phyloP scores from a whole-genome alignment of 2,113 vertebrate species.

The Alectura lathami region DNA sequence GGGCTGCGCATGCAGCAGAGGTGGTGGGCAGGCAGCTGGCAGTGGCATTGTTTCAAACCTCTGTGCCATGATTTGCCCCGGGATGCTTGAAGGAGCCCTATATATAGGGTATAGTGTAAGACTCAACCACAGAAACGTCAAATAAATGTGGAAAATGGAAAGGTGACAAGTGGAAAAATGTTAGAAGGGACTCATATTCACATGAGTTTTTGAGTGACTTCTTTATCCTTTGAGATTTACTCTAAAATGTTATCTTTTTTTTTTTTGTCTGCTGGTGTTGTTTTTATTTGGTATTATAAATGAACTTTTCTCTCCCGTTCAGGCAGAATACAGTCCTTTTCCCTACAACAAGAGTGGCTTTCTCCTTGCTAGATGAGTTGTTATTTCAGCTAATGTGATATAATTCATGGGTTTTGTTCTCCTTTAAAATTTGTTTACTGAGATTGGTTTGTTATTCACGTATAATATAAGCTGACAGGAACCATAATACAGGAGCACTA shows the following conservation, averaged over 20 bases:
- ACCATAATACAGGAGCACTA: not conserved
- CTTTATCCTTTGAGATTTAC: not conserved
- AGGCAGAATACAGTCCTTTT: not conserved
- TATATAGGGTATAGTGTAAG: not conserved
- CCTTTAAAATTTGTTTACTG: not conserved
- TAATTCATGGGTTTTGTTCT: not conserved
- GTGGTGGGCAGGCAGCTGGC: not conserved
- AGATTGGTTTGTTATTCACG: not conserved
- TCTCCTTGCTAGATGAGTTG: not conserved
- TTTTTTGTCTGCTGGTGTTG: not conserved
- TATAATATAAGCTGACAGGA: slow-evolving; percentile 15
- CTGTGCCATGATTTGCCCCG: not conserved
- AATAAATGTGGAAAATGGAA: not conserved
- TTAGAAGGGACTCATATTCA: not conserved
- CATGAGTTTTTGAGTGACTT: not conserved
- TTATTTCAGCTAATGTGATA: not conserved
- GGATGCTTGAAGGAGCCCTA: not conserved
- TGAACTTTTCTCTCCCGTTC: not conserved
- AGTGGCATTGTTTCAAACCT: not conserved
- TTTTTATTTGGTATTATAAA: not conserved
- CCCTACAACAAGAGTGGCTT: not conserved
- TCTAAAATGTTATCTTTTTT: not conserved
- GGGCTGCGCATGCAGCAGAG: not conserved
- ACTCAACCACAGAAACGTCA: not conserved
- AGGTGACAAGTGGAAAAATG: not conserved